Conservation (phyloP, 2,797 vertebrate genomes). For the Poliocrania exsul region DNA sequence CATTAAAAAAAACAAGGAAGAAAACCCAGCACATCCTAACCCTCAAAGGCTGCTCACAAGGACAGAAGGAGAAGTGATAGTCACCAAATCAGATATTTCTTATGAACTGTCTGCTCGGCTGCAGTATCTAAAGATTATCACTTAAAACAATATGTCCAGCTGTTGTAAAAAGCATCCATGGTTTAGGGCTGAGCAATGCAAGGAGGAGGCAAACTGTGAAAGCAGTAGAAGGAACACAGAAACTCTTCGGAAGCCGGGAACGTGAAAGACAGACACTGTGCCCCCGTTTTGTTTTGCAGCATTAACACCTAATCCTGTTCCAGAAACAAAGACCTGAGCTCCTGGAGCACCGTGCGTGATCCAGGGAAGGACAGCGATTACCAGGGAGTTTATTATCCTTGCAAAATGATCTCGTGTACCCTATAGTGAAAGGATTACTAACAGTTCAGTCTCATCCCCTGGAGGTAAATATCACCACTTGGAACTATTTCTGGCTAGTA, state of each 20-base stretch:
- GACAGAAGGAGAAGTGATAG: constrained; percentile 22
- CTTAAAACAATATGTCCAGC: constrained; percentile 64
- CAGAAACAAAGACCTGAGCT: constrained; percentile 42
- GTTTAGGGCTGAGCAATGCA: neutral
- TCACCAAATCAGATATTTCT: constrained; percentile 57
- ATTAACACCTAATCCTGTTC: constrained; percentile 26
- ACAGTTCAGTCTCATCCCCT: neutral
- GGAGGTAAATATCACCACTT: neutral
- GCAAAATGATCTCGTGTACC: neutral
- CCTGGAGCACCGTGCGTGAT: neutral
- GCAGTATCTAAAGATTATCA: constrained; percentile 64
- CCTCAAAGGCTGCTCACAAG: constrained; percentile 31
- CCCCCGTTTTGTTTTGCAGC: neutral
- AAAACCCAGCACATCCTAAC: neutral
- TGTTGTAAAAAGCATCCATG: constrained; percentile 13
- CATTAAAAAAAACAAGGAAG: neutral
- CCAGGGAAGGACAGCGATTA: constrained; percentile 8
- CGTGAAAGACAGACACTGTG: neutral
- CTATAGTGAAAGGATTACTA: constrained; percentile 19
- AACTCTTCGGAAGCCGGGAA: neutral
- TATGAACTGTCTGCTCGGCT: constrained; percentile 46
- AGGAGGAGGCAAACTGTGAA: constrained; percentile 27
- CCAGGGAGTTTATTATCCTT: constrained; percentile 9
- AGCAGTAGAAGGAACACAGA: neutral
- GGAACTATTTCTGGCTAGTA: neutral